Base-by-base conservation (phyloP, 2,888 invertebrate species). In the Eupithecia dodoneata region DNA sequence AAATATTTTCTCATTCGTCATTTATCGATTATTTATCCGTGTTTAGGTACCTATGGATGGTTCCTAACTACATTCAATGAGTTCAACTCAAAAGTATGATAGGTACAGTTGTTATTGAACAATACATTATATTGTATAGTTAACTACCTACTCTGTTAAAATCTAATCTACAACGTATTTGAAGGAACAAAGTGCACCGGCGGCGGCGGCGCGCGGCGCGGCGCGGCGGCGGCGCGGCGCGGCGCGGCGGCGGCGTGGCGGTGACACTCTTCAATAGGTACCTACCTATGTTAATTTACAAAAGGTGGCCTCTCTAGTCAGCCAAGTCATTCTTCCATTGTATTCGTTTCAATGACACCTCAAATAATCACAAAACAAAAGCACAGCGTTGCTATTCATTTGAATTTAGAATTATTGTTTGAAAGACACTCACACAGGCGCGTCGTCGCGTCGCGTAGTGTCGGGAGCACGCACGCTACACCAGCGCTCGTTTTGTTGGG, bases 331-430 rank as follows among this genome's bases (percentile, higher is more conserved):
- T 83, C 84, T 81, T 69, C 83, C 77, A 88, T 88, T 88, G 88
- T 88, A 84, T 86, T 86, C 83, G 84, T 87, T 83, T 87, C 89
- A 89, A 88, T 88, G 89, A 88, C 87, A 87, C 89, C 87, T 89
- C 90, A 91, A 91, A 90, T 89, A 91, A 88, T 85, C 85, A 84
- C 84, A 85, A 86, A 89, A 92, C 92, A 92, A 92, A 92, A 89
- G 90, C 85, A 84, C 83, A 83, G 80, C 85, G 82, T 81, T 85
- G 87, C 87, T 89, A 91, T 91, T 91, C 91, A 90, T 88, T 87
- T 85, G 82, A 87, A 88, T 89, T 89, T 90, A 89, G 90, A 91
- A 92, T 90, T 87, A 88, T 88, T 85, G 89, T 90, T 91, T 89
- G 87, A 91, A 89, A 92, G 90, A 86, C 85, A 88, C 89, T 87